A percentile compares a stretch with the other conserved stretches of the same genome.
Evolutionary conservation across 2,113 vertebrate species (phyloP).

Genomic region (Sterna hirundo): DNA sequence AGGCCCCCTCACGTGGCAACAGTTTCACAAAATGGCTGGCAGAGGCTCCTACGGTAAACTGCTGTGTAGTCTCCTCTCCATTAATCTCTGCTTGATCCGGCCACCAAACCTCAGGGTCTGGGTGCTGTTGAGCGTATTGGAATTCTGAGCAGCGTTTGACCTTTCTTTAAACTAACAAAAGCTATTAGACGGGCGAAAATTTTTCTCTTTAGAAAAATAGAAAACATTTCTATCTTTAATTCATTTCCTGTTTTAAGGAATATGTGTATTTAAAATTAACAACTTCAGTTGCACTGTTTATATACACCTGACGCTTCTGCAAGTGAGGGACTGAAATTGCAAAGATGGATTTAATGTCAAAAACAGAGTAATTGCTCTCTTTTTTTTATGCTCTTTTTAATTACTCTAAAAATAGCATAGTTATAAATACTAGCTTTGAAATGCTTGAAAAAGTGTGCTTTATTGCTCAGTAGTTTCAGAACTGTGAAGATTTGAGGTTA

Average conservation of each 20-base stretch:
- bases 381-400: not conserved
- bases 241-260: not conserved
- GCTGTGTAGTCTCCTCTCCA: not conserved
- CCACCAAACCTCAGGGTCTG: not conserved
- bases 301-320: not conserved
- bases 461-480: not conserved
- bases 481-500: not conserved
- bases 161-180: not conserved
- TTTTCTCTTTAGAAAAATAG: not conserved
- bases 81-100: not conserved
- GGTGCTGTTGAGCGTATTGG: not conserved
- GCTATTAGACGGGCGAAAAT: not conserved
- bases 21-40: conserved; percentile 99
- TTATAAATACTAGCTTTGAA: not conserved
- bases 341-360: not conserved
- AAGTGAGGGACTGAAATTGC: not conserved
- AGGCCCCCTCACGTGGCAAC: conserved; percentile 97
- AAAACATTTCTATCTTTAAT: not conserved
- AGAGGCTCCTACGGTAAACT: conserved; percentile 94
- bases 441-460: not conserved
- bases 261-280: not conserved
- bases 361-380: not conserved
- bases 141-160: not conserved
- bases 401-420: not conserved
- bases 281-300: not conserved